Conservation (phyloP, 2,888 invertebrate genomes). For the Polia nebulosa region DNA sequence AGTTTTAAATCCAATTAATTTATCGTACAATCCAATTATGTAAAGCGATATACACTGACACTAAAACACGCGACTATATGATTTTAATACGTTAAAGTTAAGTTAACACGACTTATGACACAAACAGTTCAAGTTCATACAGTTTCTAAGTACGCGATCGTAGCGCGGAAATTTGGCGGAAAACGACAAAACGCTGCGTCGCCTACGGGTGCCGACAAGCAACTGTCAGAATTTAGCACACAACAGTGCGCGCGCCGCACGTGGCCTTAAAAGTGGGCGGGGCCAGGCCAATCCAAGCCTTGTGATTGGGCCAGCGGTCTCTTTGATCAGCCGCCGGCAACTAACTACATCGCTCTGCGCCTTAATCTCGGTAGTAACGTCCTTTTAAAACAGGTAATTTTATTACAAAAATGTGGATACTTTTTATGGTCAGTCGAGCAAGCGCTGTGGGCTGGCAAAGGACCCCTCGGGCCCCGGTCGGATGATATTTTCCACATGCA, state of each 20-base stretch:
- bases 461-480: conserved; percentile 66
- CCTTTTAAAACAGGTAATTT: conserved; percentile 91
- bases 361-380: conserved; percentile 91
- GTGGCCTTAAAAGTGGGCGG: conserved; percentile 85
- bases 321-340: conserved; percentile 90
- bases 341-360: conserved; percentile 89
- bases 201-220: conserved; percentile 70
- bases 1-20: conserved; percentile 68
- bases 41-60: conserved; percentile 66
- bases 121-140: conserved; percentile 56
- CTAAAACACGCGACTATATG: conserved; percentile 55
- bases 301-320: conserved; percentile 80
- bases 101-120: conserved; percentile 33
- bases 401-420: conserved; percentile 89
- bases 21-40: conserved; percentile 70
- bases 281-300: conserved; percentile 68
- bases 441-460: conserved; percentile 76
- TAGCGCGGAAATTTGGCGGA: conserved; percentile 64
- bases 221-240: conserved; percentile 81
- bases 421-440: conserved; percentile 87
- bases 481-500: conserved; percentile 80
- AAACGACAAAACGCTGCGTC: conserved; percentile 61
- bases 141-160: conserved; percentile 74
- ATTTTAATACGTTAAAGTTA: conserved; percentile 20
- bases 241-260: conserved; percentile 88